Conservation (phyloP, 2,113 vertebrate genomes). For the Brachyistius frenatus region DNA sequence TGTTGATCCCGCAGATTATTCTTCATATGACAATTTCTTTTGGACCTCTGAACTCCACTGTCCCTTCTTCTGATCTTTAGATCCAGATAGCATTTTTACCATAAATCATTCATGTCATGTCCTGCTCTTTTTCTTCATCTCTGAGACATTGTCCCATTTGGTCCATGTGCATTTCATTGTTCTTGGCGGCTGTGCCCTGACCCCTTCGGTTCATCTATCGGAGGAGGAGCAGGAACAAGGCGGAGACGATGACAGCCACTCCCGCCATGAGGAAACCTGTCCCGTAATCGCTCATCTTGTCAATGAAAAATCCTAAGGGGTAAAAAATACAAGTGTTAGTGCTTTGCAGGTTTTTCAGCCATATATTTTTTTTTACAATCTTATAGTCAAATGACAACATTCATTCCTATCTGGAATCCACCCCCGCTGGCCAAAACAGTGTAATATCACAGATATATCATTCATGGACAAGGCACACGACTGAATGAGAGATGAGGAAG, state of each 20-base stretch:
- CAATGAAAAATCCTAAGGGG: slow-evolving; percentile 76
- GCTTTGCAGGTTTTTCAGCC: neutral
- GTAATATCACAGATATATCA: neutral
- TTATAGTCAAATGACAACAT: no score
- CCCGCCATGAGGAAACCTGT: slow-evolving; percentile 75
- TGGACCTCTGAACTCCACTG: no score
- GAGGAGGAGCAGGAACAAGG: slow-evolving; percentile 74
- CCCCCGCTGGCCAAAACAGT: neutral
- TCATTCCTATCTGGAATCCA: no score
- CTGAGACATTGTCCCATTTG: neutral
- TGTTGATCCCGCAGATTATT: no score
- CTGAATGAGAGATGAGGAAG: neutral
- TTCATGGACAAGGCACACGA: slow-evolving; percentile 11
- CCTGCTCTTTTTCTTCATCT: slow-evolving; percentile 11
- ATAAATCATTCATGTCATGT: neutral
- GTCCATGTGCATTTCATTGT: neutral
- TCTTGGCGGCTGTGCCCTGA: slow-evolving; percentile 1
- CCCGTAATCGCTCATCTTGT: slow-evolving; percentile 74
- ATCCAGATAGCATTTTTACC: neutral
- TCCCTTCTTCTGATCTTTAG: neutral
- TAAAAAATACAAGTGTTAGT: neutral
- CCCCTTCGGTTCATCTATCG: slow-evolving; percentile 58
- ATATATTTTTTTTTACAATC: no score
- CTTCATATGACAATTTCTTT: no score
- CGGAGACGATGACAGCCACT: slow-evolving; percentile 69